These are phyloP conservation scores for Cephus spinipes DNA, from an alignment of 2,888 invertebrate genomes.

Conservation along the genomic window DNA sequence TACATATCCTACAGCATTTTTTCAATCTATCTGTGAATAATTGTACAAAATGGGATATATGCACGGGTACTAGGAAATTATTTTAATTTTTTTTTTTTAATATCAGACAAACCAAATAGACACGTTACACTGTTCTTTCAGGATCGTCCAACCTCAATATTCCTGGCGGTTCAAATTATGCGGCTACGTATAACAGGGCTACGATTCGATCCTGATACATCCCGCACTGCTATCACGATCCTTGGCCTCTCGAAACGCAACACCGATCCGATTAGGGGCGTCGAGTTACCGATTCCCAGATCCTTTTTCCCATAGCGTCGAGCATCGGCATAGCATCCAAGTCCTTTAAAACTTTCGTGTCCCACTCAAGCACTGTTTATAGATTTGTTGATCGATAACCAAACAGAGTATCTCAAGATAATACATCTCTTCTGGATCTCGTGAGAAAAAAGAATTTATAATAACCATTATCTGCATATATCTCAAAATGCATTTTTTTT, in stretches of 20 bases:
- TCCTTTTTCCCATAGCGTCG: constrained; percentile 1
- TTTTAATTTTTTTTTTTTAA: background rate
- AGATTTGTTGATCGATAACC: background rate
- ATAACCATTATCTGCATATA: constrained; percentile 23
- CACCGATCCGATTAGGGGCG: constrained; percentile 55
- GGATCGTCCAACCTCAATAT: background rate
- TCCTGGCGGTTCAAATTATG: background rate
- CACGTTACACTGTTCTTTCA: background rate
- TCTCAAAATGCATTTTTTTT: background rate
- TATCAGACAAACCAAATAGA: background rate
- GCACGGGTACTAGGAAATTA: background rate
- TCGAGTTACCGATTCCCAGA: constrained; percentile 47
- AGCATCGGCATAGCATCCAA: background rate
- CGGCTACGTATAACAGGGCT: background rate
- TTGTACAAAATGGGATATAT: background rate
- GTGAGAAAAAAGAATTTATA: constrained; percentile 40
- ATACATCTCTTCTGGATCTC: constrained; percentile 3
- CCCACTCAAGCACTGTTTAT: constrained; percentile 2
- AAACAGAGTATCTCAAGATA: background rate
- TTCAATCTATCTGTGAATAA: background rate
- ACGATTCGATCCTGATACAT: constrained; percentile 1
- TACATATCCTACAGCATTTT: background rate
- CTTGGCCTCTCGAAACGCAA: constrained; percentile 44
- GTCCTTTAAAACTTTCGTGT: background rate
- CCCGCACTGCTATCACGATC: constrained; percentile 1